Evolutionary conservation across 2,797 vertebrate genomes (phyloP), one percentile per base, ranked within the genome.

Genomic region (Cryptoblepharus egeriae): DNA sequence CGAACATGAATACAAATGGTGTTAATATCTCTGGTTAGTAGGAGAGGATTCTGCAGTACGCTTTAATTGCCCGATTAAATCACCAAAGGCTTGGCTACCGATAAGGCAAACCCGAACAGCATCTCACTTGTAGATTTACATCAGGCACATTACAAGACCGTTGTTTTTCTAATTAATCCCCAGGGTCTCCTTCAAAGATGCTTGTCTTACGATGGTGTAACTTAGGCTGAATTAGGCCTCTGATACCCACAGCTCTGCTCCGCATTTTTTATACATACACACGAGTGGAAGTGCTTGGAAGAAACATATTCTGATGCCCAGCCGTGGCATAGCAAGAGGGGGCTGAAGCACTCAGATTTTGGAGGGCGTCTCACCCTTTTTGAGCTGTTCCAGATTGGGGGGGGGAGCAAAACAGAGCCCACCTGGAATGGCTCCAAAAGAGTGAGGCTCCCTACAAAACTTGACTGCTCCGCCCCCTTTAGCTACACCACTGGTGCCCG

Each of bases 51-150:
- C 92, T 87, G 81, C 81, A 89, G 77, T 89, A 91, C 88, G 89
- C 67, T 90, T 89, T 94, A 92, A 93, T 93, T 92, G 90, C 91
- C 88, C 90, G 93, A 93, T 94, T 93, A 94, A 93, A 90, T 92
- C 92, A 93, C 92, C 55, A 64, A 91, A 90, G 90, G 91, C 87
- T 90, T 85, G 90, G 92, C 91, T 90, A 90, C 91, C 72, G 90
- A 92, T 89, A 93, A 84, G 20, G 80, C 76, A 90, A 84, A 90
- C 87, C 89, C 90, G 92, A 93, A 92, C 88, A 88, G 86, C 81
- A 88, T 89, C 90, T 93, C 81, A 82, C 90, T 89, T 79, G 88
- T 86, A 91, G 91, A 79, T 92, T 90, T 90, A 55, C 82, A 83
- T 79, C 89, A 88, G 88, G 72, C 70, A 84, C 60, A 74, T 88